Evolutionary conservation across 53 echinoderm and acorn worm genomes (phyloP).

Genomic region (Henricia sp.): DNA sequence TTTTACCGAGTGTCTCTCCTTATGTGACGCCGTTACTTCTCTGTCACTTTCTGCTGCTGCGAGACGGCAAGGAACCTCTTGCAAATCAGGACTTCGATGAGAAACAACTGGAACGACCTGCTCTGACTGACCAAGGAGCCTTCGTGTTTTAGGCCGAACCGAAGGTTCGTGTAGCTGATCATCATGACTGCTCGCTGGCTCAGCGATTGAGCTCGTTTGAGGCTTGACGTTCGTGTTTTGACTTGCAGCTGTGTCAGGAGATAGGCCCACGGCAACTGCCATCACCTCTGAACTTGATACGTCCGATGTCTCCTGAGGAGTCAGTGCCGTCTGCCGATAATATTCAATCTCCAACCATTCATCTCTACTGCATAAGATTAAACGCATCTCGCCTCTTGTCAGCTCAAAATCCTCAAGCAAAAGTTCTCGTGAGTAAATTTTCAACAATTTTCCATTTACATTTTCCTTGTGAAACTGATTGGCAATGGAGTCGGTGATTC

Average conservation of each 20-base stretch:
- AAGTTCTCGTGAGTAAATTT: not conserved
- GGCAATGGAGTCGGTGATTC: not conserved
- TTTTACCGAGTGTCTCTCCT: not conserved
- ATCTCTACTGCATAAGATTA: not conserved
- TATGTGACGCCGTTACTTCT: not conserved
- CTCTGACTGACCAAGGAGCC: not conserved
- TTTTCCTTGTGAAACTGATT: slow-evolving; percentile 21
- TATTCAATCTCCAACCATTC: not conserved
- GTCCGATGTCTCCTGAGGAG: not conserved
- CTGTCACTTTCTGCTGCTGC: not conserved
- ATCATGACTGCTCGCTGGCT: not conserved
- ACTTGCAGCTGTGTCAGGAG: not conserved
- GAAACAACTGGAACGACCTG: not conserved
- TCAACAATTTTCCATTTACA: slow-evolving; percentile 32
- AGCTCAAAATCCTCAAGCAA: not conserved
- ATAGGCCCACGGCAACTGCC: not conserved
- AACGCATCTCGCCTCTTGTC: not conserved
- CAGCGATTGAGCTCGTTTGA: not conserved
- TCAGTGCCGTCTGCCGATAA: not conserved
- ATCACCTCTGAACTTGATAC: not conserved
- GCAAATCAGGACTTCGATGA: not conserved
- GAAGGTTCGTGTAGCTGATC: not conserved
- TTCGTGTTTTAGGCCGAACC: slow-evolving; percentile 10
- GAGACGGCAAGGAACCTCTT: not conserved
- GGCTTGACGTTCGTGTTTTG: not conserved